Evolutionary conservation across 2,888 invertebrate genomes (phyloP).

Genomic region (Amphipyra tragopoginis): DNA sequence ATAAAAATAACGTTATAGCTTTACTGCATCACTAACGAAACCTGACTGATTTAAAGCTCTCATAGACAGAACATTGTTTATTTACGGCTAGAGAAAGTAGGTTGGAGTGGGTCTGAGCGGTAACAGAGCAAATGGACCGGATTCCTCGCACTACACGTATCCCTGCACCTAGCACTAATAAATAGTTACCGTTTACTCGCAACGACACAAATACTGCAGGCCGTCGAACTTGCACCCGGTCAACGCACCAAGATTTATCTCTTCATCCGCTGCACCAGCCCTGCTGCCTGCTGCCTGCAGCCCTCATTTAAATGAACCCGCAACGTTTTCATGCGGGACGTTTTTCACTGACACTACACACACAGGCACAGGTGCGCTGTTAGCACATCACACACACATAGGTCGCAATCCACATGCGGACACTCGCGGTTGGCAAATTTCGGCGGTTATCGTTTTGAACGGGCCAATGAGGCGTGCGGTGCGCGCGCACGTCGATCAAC

Average conservation of each 20-base stretch:
- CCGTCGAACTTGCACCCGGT: conserved; percentile 77
- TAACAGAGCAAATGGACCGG: conserved; percentile 51
- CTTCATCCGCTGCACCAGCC: conserved; percentile 68
- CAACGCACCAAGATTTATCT: conserved; percentile 79
- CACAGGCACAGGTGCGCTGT: conserved; percentile 47
- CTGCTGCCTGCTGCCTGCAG: conserved; percentile 50
- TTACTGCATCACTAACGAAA: conserved; percentile 6
- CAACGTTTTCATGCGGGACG: conserved; percentile 38
- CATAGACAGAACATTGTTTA: conserved; percentile 48
- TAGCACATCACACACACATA: conserved; percentile 52
- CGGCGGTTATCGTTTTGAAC: conserved; percentile 59
- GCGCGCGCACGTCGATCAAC: conserved; percentile 65
- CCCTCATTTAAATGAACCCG: conserved; percentile 55
- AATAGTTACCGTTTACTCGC: conserved; percentile 75
- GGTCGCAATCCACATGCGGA: conserved; percentile 42
- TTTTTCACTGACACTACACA: conserved; percentile 52
- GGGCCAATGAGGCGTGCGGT: conserved; percentile 38
- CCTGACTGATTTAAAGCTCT: conserved; percentile 31
- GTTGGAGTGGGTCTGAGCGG: conserved; percentile 36
- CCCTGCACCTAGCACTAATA: conserved; percentile 52
- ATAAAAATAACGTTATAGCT: conserved; percentile 5
- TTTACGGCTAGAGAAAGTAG: conserved; percentile 49
- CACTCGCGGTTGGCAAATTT: conserved; percentile 55
- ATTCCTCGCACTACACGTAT: conserved; percentile 45
- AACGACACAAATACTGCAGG: conserved; percentile 66